Evolutionary conservation across 2,888 invertebrate species (phyloP).

Genomic region (Limenitis camilla): DNA sequence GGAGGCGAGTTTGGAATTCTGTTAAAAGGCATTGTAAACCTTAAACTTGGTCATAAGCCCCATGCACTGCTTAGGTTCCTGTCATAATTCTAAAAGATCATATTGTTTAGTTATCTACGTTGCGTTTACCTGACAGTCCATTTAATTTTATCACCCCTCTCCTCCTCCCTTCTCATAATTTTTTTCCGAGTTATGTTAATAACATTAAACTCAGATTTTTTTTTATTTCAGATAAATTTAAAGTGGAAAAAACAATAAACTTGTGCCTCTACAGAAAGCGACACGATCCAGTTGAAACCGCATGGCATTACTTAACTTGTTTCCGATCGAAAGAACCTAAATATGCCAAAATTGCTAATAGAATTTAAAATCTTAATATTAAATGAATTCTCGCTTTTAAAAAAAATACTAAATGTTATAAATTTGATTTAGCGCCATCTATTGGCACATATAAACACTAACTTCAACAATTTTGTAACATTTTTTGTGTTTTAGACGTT

Average conservation of each 20-base stretch:
- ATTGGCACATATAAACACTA: neutral
- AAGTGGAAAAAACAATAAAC: constrained; percentile 33
- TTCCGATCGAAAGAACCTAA: constrained; percentile 21
- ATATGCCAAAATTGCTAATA: constrained; percentile 1
- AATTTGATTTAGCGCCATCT: constrained; percentile 3
- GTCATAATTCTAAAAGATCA: too few relatives aligned
- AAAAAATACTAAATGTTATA: neutral
- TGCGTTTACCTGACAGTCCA: too few relatives aligned
- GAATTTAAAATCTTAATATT: neutral
- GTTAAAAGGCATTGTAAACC: too few relatives aligned
- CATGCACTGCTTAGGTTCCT: too few relatives aligned
- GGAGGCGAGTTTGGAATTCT: too few relatives aligned
- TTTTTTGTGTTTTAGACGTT: too few relatives aligned
- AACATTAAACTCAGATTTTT: neutral
- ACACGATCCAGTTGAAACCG: constrained; percentile 34
- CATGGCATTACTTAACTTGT: constrained; percentile 40
- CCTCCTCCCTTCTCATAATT: too few relatives aligned
- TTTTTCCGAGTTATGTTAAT: neutral
- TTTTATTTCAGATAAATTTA: constrained; percentile 34
- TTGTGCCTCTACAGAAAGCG: constrained; percentile 32
- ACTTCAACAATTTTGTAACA: too few relatives aligned
- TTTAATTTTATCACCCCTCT: too few relatives aligned
- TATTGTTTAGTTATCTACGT: too few relatives aligned
- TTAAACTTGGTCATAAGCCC: too few relatives aligned
- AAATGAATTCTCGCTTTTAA: neutral